Percentiles rank a stretch among this genome's conserved stretches.
phyloP scores from a whole-genome alignment of 1,140 invertebrate species.

The Stratiolaelaps scimitus region DNA sequence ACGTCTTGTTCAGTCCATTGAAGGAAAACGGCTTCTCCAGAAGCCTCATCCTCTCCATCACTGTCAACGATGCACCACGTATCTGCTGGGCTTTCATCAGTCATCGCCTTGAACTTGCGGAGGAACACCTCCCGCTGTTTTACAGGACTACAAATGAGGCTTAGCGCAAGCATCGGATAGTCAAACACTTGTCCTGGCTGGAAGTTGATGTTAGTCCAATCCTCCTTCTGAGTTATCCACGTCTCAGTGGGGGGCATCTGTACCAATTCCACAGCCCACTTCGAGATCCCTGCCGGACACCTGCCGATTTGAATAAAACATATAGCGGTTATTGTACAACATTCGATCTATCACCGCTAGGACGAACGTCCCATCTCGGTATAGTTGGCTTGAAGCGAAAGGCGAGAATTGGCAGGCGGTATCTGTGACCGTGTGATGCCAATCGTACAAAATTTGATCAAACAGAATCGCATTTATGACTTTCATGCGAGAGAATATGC shows the following conservation, averaged over 20 bases:
- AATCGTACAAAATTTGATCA: no score
- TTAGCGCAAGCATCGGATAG: conserved; percentile 1
- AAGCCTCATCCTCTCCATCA: conserved; percentile 4
- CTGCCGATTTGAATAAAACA: not conserved
- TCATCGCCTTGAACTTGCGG: not conserved
- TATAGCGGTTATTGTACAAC: no score
- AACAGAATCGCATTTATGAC: no score
- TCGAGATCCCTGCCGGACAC: conserved; percentile 8
- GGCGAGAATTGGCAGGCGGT: no score
- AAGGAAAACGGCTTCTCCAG: not conserved
- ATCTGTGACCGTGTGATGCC: no score
- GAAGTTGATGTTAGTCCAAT: conserved; percentile 8
- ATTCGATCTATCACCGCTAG: no score
- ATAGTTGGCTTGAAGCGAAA: no score
- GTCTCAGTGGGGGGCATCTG: conserved; percentile 4
- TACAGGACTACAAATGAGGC: conserved; percentile 12
- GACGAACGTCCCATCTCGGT: no score
- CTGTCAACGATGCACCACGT: conserved; percentile 21
- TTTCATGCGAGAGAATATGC: no score
- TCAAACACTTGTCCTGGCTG: conserved; percentile 5
- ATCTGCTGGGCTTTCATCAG: conserved; percentile 12
- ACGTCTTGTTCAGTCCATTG: conserved; percentile 10
- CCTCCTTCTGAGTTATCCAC: not conserved
- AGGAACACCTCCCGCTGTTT: conserved; percentile 16
- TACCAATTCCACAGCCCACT: conserved; percentile 5